Base-by-base conservation (phyloP, 2,113 vertebrate species). In the Nipponia nippon region DNA sequence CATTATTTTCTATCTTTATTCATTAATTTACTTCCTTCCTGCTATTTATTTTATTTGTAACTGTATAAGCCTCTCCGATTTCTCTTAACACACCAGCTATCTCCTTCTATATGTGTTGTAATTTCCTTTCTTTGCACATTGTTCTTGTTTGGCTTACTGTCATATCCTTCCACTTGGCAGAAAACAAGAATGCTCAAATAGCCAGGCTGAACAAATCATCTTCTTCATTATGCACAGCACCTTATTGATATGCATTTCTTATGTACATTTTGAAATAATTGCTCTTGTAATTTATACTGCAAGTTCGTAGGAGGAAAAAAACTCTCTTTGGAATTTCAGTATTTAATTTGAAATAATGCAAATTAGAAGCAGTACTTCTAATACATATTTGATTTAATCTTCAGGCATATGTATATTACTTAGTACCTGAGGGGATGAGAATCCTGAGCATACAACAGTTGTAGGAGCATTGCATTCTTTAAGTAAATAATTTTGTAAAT, bases 1-100 rank as follows among this genome's bases (percentile, higher is more conserved):
- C 22, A 34, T 93, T 95, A 61, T 77, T 88, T 77, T 78, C 66
- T 66, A 56, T 91, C 49, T 94, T 92, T 94, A 94, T 93, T 88
- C 19, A 90, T 90, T 66, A 93, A 58, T 88, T 96, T 94, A 86
- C 21, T 88, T 90, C 27, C 75, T 89, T 91, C 34, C 42, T 91
- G 53, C 44, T 90, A 73, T 65, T 96, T 90, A 44, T 93, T 94
- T 95, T 94, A 81, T 56, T 34, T 93, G 52, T 61, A 82, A 84
- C 78, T 82, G 30, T 38, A 63, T 47, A 81, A 94, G 23, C 17
- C 11, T 59, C 56, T 65, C 56, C 0, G 0, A 25, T 78, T 84
- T 92, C 75, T 89, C 69, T 71, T 91, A 89, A 75, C 34, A 71
- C 26, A 84, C 8, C 23, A 89, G 19, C 19, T 78, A 77, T 59